phyloP scores from a whole-genome alignment of 2,797 vertebrate genomes.

The Gephyroberyx darwinii region DNA sequence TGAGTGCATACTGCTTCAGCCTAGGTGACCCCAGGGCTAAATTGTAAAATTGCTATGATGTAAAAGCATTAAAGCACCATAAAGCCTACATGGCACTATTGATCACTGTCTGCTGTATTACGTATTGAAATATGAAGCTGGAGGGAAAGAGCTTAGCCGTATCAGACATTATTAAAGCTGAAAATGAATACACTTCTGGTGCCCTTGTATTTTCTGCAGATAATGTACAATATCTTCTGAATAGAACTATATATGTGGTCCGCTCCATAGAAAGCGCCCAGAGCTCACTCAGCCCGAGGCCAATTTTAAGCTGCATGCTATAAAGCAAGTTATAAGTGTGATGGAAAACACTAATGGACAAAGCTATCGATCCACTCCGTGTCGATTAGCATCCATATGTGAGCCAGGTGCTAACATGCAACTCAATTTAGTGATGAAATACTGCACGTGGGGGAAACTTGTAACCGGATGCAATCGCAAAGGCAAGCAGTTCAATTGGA shows the following conservation, averaged over 20 bases:
- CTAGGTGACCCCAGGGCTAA: background rate
- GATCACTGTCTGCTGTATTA: slow-evolving; percentile 29
- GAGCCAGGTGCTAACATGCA: slow-evolving; percentile 1
- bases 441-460: background rate
- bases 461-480: background rate
- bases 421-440: background rate
- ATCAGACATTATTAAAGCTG: slow-evolving; percentile 29
- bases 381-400: slow-evolving; percentile 23
- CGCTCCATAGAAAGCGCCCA: slow-evolving; percentile 12
- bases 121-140: slow-evolving; percentile 40
- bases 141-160: slow-evolving; percentile 16
- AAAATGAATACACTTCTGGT: background rate
- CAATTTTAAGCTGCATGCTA: slow-evolving; percentile 13
- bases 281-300: slow-evolving; percentile 15
- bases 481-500: slow-evolving; percentile 10
- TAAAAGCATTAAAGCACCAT: slow-evolving; percentile 31
- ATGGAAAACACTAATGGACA: slow-evolving; percentile 23
- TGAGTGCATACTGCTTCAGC: slow-evolving; percentile 21
- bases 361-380: slow-evolving; percentile 43
- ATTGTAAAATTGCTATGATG: slow-evolving; percentile 15
- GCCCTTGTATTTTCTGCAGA: too few species aligned
- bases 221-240: too few species aligned
- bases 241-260: slow-evolving; percentile 5
- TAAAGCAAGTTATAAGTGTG: slow-evolving; percentile 30
- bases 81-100: slow-evolving; percentile 29